A percentile compares a stretch with the other conserved stretches of the same genome.
These are phyloP conservation scores for Brachionus angularis DNA, from an alignment of 1,140 invertebrate species.

Conservation along the genomic window DNA sequence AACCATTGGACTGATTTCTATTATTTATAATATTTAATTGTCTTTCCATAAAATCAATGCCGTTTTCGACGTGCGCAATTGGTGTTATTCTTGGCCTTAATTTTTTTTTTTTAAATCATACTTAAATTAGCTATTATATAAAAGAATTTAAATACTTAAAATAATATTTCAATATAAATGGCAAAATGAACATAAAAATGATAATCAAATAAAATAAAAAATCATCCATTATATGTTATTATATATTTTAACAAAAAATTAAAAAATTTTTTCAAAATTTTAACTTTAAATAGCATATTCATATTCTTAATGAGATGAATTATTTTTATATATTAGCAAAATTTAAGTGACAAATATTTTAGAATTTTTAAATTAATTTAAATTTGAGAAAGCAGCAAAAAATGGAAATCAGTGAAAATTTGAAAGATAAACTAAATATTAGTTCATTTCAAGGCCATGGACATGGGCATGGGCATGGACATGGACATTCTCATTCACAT, in stretches of 20 bases:
- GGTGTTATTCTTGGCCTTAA: not conserved
- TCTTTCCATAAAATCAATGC: constrained; percentile 26
- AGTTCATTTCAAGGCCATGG: constrained; percentile 13
- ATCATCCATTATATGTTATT: too few species aligned
- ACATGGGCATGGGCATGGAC: constrained; percentile 26
- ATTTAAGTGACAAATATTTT: constrained; percentile 25
- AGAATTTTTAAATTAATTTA: too few species aligned
- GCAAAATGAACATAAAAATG: too few species aligned
- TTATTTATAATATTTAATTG: constrained; percentile 29
- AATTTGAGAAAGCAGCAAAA: too few species aligned
- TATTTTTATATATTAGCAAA: constrained; percentile 27
- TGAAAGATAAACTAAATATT: not conserved
- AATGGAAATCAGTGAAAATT: constrained; percentile 15
- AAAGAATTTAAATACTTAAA: too few species aligned
- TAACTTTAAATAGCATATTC: too few species aligned
- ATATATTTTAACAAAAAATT: too few species aligned
- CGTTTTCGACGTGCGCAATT: not conserved
- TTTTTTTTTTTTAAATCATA: not conserved
- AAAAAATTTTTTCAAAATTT: too few species aligned
- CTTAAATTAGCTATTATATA: not conserved
- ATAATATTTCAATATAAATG: too few species aligned
- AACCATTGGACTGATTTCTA: too few species aligned
- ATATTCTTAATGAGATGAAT: too few species aligned
- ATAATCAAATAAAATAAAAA: too few species aligned
- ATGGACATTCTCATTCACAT: constrained; percentile 4